Evolutionary conservation across 2,888 invertebrate species (phyloP).

Genomic region (Callyntrura sp.): DNA sequence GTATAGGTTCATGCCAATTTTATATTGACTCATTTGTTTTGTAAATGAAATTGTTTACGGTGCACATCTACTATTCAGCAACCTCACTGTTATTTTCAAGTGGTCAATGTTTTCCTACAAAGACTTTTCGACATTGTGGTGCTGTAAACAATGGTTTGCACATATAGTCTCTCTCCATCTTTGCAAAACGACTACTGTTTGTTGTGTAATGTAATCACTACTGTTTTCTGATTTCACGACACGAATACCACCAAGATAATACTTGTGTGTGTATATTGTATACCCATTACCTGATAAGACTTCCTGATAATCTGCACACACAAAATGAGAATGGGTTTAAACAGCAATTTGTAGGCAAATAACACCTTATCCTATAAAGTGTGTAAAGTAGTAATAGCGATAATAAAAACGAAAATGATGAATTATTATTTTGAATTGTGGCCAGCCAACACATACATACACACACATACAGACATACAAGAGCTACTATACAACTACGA

Average conservation of each 20-base stretch:
- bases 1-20: not conserved
- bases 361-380: conserved; percentile 17
- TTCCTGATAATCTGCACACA: conserved; percentile 44
- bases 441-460: conserved; percentile 22
- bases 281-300: conserved; percentile 41
- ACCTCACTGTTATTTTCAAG: not conserved
- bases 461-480: too few relatives aligned
- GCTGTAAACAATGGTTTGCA: not conserved
- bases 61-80: not conserved
- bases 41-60: not conserved
- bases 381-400: conserved; percentile 17
- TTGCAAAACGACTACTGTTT: not conserved
- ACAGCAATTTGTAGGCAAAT: conserved; percentile 54
- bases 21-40: not conserved
- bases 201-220: conserved; percentile 35
- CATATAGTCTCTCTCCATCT: conserved; percentile 15
- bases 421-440: conserved; percentile 44
- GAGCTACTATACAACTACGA: not conserved
- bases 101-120: conserved; percentile 29
- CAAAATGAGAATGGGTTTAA: conserved; percentile 45
- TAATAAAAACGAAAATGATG: conserved; percentile 42
- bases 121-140: not conserved
- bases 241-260: not conserved
- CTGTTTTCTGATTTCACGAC: conserved; percentile 16
- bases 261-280: not conserved